These are phyloP conservation scores for Calosoma granatense DNA, from an alignment of 1,140 invertebrate species.

Conservation along the genomic window DNA sequence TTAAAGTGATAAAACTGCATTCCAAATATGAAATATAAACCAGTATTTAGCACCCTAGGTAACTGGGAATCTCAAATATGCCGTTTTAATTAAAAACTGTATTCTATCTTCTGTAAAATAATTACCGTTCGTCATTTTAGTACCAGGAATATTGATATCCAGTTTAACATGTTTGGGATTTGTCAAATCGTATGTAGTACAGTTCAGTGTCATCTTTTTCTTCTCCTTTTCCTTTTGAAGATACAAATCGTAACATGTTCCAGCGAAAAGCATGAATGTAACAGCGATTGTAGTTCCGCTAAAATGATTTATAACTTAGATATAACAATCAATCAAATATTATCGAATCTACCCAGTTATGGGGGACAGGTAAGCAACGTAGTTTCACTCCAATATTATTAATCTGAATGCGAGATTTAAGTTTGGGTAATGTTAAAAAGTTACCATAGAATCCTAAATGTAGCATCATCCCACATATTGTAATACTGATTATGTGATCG, in stretches of 20 bases:
- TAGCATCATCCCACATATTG: conserved; percentile 51
- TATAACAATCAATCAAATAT: conserved; percentile 16
- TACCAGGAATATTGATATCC: conserved; percentile 22
- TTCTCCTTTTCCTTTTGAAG: conserved; percentile 22
- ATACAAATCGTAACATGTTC: conserved; percentile 46
- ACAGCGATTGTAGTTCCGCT: conserved; percentile 49
- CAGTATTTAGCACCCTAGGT: too few relatives aligned
- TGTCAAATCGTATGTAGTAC: conserved; percentile 34
- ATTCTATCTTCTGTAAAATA: neutral
- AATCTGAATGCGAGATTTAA: too few relatives aligned
- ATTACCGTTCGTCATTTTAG: conserved; percentile 23
- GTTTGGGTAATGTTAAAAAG: too few relatives aligned
- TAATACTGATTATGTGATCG: conserved; percentile 56
- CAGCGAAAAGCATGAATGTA: conserved; percentile 44
- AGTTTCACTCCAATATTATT: too few relatives aligned
- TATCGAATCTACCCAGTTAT: conserved; percentile 1
- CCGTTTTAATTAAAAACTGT: too few relatives aligned
- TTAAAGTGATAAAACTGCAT: too few relatives aligned
- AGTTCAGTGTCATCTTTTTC: conserved; percentile 25
- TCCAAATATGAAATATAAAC: too few relatives aligned
- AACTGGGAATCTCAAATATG: too few relatives aligned
- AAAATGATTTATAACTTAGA: conserved; percentile 26
- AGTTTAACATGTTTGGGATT: conserved; percentile 22
- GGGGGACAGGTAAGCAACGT: too few relatives aligned
- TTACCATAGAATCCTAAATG: conserved; percentile 64